Evolutionary conservation across 2,797 vertebrate species (phyloP), one percentile per base, ranked within the genome.

Genomic region (Pangasius krempfi): DNA sequence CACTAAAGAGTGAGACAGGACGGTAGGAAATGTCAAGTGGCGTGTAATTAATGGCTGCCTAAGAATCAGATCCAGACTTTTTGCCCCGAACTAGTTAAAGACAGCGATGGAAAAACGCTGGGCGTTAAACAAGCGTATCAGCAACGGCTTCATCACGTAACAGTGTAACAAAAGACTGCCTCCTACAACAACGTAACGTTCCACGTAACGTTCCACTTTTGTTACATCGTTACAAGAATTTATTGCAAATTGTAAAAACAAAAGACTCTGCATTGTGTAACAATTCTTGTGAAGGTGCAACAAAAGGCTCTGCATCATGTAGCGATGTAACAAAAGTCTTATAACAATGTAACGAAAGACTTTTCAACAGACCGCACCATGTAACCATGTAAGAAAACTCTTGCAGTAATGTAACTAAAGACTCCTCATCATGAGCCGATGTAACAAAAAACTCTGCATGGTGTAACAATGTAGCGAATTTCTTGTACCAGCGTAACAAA

Each of bases 1-100:
- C 86, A n/a, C 66, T 83, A 75, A 88, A 82, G 85, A 89, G 80
- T 58, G 60, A 91, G 91, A 90, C 72, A 91, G 90, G 84, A 90
- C 60, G 44, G 87, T 52, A 50, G 56, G 87, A n/a, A 84, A 81
- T 73, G 25, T 87, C 89, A 88, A 90, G 90, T 70, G 89, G 37
- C 18, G 40, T 68, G 72, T 81, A 85, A 90, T 90, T 58, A 89
- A 88, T 85, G 80, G 82, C 89, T 58, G 52, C 25, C 14, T 83
- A 33, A 78, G 58, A 58, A 84, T 56, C 73, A 88, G 85, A 76
- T 85, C 62, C 62, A 68, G 64, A 75, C 47, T 37, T 87, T 87
- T 79, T 84, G 75, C 86, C 85, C 86, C 73, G 86, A 12, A 89
- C 33, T 27, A 78, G 56, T 58, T 56, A 30, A 76, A 87, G 66